A percentile compares a stretch with the other conserved stretches of the same genome.
Conservation (phyloP, 2,888 invertebrate species). For the Trisateles emortualis region DNA sequence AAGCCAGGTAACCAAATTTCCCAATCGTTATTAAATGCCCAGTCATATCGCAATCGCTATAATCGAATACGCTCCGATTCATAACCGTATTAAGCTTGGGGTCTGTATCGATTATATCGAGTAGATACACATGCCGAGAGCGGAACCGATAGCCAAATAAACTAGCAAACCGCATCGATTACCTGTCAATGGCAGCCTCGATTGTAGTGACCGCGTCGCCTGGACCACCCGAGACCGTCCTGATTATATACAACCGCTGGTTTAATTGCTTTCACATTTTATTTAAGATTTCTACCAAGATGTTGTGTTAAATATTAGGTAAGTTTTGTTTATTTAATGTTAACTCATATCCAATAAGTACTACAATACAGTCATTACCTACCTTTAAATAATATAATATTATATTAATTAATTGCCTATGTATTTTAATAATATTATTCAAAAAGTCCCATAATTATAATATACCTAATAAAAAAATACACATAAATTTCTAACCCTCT, state of each 20-base stretch:
- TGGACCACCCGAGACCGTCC: slow-evolving; percentile 60
- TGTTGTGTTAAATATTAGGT: neutral
- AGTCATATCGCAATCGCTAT: slow-evolving; percentile 59
- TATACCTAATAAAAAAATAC: no score
- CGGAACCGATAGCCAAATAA: slow-evolving; percentile 85
- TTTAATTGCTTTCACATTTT: slow-evolving; percentile 25
- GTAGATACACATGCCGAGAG: slow-evolving; percentile 78
- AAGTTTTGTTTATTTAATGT: no score
- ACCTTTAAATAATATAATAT: no score
- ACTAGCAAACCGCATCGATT: slow-evolving; percentile 85
- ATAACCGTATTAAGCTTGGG: slow-evolving; percentile 69
- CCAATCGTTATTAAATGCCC: slow-evolving; percentile 47
- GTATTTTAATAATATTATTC: no score
- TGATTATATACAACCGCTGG: slow-evolving; percentile 35
- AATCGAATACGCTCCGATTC: slow-evolving; percentile 71
- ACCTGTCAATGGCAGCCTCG: slow-evolving; percentile 82
- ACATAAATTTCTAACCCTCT: no score
- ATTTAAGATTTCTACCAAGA: slow-evolving; percentile 5
- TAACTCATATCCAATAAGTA: no score
- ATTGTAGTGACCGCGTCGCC: slow-evolving; percentile 73
- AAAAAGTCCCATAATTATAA: no score
- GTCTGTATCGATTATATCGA: slow-evolving; percentile 77
- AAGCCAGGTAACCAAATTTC: slow-evolving; percentile 34
- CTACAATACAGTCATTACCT: no score
- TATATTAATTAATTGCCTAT: no score